These are phyloP conservation scores for Serranus cabrilla DNA, from an alignment of 2,797 vertebrate genomes.

Conservation along the genomic window DNA sequence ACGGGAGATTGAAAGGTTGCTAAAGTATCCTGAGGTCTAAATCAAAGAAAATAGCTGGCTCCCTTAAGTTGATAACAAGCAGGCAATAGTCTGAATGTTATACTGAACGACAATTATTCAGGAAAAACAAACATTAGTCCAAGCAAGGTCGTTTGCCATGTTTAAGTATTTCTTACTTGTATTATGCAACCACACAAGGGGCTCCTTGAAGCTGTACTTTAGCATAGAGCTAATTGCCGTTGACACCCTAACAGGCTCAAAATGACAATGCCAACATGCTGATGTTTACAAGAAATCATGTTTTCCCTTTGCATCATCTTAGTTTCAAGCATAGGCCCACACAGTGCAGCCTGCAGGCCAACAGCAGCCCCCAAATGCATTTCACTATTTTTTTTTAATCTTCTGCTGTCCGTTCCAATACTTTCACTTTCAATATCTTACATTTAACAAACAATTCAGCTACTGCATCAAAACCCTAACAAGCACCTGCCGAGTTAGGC, in stretches of 20 bases:
- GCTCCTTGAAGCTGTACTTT: neutral
- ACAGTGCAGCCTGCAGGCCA: no score
- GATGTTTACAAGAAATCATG: no score
- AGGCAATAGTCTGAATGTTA: slow-evolving; percentile 14
- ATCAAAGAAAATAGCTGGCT: slow-evolving; percentile 17
- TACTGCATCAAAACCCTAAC: no score
- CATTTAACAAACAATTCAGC: no score
- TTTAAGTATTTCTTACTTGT: neutral
- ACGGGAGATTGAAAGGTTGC: slow-evolving; percentile 46
- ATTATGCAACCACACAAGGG: neutral
- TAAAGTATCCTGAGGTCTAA: slow-evolving; percentile 36
- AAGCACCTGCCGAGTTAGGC: no score
- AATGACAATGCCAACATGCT: neutral
- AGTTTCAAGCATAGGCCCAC: no score
- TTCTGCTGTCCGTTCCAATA: no score
- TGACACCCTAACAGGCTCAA: neutral
- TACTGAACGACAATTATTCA: slow-evolving; percentile 16
- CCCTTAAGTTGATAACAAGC: slow-evolving; percentile 19
- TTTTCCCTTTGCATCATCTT: no score
- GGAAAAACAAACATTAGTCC: neutral
- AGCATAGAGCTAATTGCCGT: neutral
- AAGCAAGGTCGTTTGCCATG: neutral
- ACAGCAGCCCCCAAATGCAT: no score
- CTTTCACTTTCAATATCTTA: no score
- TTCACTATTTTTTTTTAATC: no score